These are phyloP conservation scores for Rosalia funebris DNA, from an alignment of 2,888 invertebrate species.

Conservation along the genomic window DNA sequence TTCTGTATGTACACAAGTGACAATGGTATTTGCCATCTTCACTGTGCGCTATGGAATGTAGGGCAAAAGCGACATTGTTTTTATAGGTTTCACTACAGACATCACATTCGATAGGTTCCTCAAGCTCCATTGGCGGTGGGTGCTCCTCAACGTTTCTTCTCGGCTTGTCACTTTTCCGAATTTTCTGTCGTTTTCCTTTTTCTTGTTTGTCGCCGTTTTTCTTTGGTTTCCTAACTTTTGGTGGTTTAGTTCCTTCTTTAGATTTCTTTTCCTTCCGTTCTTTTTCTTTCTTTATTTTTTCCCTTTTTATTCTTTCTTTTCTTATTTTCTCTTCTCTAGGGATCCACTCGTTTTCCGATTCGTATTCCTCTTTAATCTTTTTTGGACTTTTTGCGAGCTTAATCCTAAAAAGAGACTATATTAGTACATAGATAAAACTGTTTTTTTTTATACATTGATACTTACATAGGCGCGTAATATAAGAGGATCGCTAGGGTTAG, in stretches of 20 bases:
- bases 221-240: conserved; percentile 16
- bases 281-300: conserved; percentile 28
- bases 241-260: no score
- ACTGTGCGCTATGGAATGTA: conserved; percentile 55
- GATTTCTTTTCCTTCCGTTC: conserved; percentile 1
- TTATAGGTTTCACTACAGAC: conserved; percentile 68
- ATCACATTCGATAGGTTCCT: conserved; percentile 66
- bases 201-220: conserved; percentile 24
- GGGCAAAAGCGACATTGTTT: conserved; percentile 53
- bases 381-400: neutral
- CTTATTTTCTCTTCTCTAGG: conserved; percentile 36
- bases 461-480: neutral
- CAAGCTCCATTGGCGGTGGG: conserved; percentile 48
- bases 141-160: conserved; percentile 29
- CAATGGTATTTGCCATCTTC: conserved; percentile 55
- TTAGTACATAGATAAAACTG: neutral
- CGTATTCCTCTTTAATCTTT: conserved; percentile 32
- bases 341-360: conserved; percentile 39
- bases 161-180: conserved; percentile 30
- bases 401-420: conserved; percentile 11
- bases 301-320: conserved; percentile 31
- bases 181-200: conserved; percentile 18
- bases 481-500: neutral
- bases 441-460: neutral
- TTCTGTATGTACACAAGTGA: conserved; percentile 57